These are phyloP conservation scores for Hirundichthys speculiger DNA, from an alignment of 2,113 vertebrate species.

Conservation along the genomic window DNA sequence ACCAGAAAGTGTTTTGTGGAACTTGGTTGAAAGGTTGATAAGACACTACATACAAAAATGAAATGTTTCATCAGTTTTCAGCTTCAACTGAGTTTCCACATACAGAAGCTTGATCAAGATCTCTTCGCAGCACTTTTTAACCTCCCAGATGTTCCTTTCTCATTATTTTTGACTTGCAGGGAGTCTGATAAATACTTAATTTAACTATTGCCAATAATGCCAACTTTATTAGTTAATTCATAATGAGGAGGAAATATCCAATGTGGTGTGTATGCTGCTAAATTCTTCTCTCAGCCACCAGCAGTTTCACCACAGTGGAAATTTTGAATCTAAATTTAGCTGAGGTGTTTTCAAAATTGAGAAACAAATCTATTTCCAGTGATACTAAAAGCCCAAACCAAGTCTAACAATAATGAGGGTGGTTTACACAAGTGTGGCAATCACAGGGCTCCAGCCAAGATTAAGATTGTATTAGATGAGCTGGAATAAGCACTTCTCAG, in stretches of 20 bases:
- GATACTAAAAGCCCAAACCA: constrained; percentile 16
- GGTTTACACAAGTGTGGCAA: constrained; percentile 39
- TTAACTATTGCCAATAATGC: no score
- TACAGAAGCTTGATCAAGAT: no score
- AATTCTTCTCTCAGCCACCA: not conserved
- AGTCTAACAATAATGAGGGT: constrained; percentile 31
- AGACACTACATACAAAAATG: no score
- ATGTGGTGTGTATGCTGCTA: not conserved
- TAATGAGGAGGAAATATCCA: not conserved
- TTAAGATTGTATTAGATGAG: constrained; percentile 29
- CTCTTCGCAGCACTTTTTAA: no score
- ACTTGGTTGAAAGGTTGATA: no score
- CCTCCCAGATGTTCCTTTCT: no score
- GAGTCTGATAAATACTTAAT: no score
- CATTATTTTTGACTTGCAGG: no score
- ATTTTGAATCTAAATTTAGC: constrained; percentile 15
- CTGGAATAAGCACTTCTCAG: not conserved
- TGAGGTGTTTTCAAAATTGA: constrained; percentile 18
- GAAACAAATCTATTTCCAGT: constrained; percentile 28
- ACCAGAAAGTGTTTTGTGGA: no score
- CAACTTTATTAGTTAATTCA: no score
- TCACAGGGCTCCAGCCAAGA: constrained; percentile 5
- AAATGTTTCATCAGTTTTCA: no score
- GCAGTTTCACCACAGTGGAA: constrained; percentile 5
- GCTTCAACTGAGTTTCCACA: no score